phyloP scores from a whole-genome alignment of 2,888 invertebrate species.

The Brachyptera risi region DNA sequence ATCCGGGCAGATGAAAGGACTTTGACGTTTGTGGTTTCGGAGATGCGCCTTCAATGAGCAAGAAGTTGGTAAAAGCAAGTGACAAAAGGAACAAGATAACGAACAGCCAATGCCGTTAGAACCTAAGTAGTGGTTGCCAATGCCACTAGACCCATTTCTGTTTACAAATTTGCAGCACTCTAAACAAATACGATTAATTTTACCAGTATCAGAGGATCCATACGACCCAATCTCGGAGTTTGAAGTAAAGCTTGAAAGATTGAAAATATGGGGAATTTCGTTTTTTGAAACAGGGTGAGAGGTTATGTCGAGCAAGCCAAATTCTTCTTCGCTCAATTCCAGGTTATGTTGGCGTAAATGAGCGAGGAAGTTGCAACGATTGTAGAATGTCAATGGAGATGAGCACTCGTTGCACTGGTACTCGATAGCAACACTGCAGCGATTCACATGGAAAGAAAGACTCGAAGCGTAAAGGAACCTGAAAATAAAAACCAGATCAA shows the following conservation, averaged over 20 bases:
- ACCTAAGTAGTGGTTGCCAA: neutral
- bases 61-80: constrained; percentile 3
- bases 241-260: neutral
- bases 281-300: neutral
- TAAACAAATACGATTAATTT: neutral
- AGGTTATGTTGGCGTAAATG: constrained; percentile 18
- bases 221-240: neutral
- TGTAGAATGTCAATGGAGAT: constrained; percentile 9
- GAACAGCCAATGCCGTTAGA: neutral
- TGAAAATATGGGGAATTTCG: neutral
- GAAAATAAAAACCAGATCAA: neutral
- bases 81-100: neutral
- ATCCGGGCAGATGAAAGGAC: constrained; percentile 10
- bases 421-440: neutral
- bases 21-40: neutral
- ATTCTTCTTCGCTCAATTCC: neutral
- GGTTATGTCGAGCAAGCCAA: neutral
- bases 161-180: neutral
- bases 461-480: constrained; percentile 4
- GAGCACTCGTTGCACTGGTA: constrained; percentile 11
- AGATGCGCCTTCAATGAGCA: constrained; percentile 4
- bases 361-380: constrained; percentile 18
- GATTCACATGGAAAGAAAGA: neutral
- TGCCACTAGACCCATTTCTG: neutral
- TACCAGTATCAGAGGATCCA: too few relatives aligned